Evolutionary conservation across 1,140 invertebrate genomes (phyloP).

Genomic region (Lysiphlebus fabarum): DNA sequence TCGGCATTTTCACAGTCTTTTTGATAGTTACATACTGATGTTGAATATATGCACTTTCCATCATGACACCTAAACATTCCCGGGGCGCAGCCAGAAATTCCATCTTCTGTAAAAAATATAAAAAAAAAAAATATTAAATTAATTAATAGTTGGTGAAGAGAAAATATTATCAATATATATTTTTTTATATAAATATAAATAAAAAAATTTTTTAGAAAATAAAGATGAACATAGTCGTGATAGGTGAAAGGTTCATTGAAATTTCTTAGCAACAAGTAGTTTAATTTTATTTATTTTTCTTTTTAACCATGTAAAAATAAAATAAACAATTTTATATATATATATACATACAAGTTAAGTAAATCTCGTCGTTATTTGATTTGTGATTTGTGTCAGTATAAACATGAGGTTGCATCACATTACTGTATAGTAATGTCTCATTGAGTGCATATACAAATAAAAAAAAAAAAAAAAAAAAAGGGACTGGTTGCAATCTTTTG

Average conservation of each 20-base stretch:
- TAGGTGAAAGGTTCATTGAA: constrained; percentile 50
- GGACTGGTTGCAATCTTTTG: too few species aligned
- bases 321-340: too few species aligned
- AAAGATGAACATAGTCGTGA: constrained; percentile 38
- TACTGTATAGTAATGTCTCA: too few species aligned
- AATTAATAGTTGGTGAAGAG: neutral
- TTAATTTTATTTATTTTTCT: constrained; percentile 19
- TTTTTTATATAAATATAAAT: constrained; percentile 17
- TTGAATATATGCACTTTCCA: constrained; percentile 79
- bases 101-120: constrained; percentile 14
- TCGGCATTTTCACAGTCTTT: constrained; percentile 85
- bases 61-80: constrained; percentile 79
- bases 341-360: too few species aligned
- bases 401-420: too few species aligned
- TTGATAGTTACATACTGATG: constrained; percentile 87
- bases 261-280: constrained; percentile 30
- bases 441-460: too few species aligned
- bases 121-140: neutral
- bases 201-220: neutral
- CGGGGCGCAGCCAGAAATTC: constrained; percentile 59
- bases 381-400: too few species aligned
- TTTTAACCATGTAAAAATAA: neutral
- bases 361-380: too few species aligned
- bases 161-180: constrained; percentile 1
- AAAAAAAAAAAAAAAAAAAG: too few species aligned